phyloP scores from a whole-genome alignment of 2,888 invertebrate species.

The Drosophila gaucha region DNA sequence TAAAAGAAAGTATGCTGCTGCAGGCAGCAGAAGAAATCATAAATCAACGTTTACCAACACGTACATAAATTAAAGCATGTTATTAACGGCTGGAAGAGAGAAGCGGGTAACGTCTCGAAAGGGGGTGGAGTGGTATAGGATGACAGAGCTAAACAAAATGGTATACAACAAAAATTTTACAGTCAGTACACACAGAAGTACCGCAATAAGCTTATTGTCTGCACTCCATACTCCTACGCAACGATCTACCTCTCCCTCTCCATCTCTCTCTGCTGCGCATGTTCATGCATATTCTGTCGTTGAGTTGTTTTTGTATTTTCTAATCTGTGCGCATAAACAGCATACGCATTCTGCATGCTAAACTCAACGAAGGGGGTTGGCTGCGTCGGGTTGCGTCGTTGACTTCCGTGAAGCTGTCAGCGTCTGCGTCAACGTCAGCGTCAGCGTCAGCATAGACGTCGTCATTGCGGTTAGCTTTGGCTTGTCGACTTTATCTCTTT shows the following conservation, averaged over 20 bases:
- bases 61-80: constrained; percentile 53
- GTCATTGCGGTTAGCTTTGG: constrained; percentile 54
- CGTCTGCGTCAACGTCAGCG: constrained; percentile 3
- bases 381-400: constrained; percentile 5
- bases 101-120: too few relatives aligned
- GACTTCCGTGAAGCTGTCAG: constrained; percentile 48
- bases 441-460: constrained; percentile 4
- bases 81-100: constrained; percentile 1
- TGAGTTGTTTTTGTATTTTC: constrained; percentile 18
- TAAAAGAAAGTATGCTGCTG: constrained; percentile 48
- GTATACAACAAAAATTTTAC: constrained; percentile 61
- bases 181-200: constrained; percentile 63
- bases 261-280: constrained; percentile 2
- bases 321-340: constrained; percentile 44
- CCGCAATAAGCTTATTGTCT: constrained; percentile 25
- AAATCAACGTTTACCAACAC: constrained; percentile 44
- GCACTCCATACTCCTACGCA: constrained; percentile 8
- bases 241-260: background rate
- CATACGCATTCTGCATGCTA: constrained; percentile 57
- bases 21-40: constrained; percentile 37
- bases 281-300: too few relatives aligned
- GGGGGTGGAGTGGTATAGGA: background rate
- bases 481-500: constrained; percentile 72
- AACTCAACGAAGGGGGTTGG: constrained; percentile 20
- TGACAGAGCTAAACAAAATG: constrained; percentile 50